Percentiles rank a stretch among this genome's conserved stretches.
phyloP scores from a whole-genome alignment of 2,113 vertebrate species.

The Myodes glareolus region DNA sequence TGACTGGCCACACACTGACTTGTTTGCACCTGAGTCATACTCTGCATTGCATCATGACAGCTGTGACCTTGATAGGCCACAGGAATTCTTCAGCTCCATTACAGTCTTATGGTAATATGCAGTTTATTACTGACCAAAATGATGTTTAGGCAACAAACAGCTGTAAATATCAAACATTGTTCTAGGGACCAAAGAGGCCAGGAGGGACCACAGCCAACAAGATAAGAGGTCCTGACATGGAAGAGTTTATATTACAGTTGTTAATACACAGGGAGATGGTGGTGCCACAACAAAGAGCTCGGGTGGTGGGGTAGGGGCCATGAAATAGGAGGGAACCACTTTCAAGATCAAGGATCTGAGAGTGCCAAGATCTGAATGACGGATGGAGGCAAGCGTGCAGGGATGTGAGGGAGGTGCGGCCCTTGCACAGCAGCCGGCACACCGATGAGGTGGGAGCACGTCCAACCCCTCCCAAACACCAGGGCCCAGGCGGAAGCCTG shows the following conservation, averaged over 20 bases:
- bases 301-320: neutral
- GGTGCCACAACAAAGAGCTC: neutral
- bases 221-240: neutral
- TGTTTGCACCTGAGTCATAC: neutral
- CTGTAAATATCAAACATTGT: neutral
- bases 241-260: neutral
- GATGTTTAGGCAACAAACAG: neutral
- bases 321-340: neutral
- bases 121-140: neutral
- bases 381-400: neutral
- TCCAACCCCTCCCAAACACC: neutral
- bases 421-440: neutral
- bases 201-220: neutral
- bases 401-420: neutral
- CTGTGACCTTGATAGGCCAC: neutral
- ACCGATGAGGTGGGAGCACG: too few species aligned
- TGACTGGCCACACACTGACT: neutral
- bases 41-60: neutral
- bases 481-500: neutral
- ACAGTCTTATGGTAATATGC: neutral
- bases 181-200: neutral
- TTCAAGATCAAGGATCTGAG: neutral
- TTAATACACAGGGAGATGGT: neutral
- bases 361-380: neutral
- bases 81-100: neutral